Evolutionary conservation across 1,140 invertebrate genomes (phyloP).

Genomic region (Drosophila mauritiana): DNA sequence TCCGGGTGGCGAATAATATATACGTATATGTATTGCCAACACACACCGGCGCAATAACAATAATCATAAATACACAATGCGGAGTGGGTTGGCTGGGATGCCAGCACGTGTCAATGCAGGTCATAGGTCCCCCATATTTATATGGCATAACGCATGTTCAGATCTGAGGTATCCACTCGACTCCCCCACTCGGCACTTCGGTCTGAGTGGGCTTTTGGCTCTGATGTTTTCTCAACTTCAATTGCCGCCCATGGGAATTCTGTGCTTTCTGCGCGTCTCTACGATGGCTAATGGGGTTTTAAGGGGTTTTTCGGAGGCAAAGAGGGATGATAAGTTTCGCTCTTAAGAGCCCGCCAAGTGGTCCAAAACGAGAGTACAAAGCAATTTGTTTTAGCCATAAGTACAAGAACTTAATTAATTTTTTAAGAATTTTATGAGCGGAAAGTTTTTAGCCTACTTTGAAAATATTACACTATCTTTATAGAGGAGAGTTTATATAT

Average conservation of each 20-base stretch:
- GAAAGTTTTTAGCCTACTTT: slow-evolving; percentile 15
- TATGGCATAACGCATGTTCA: slow-evolving; percentile 23
- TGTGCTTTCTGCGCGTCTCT: slow-evolving; percentile 6
- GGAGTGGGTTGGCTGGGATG: slow-evolving; percentile 18
- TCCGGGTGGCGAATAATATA: slow-evolving; percentile 17
- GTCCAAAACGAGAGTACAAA: background rate
- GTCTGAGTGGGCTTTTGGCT: slow-evolving; percentile 29
- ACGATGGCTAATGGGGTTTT: slow-evolving; percentile 37
- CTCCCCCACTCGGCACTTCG: slow-evolving; percentile 25
- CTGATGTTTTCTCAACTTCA: slow-evolving; percentile 25
- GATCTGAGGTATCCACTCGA: slow-evolving; percentile 31
- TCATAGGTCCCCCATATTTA: slow-evolving; percentile 25
- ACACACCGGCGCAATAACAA: slow-evolving; percentile 50
- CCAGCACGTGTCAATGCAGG: slow-evolving; percentile 38
- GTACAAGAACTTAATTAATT: slow-evolving; percentile 1
- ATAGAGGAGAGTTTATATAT: background rate
- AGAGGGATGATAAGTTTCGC: slow-evolving; percentile 5
- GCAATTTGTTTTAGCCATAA: slow-evolving; percentile 13
- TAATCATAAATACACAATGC: slow-evolving; percentile 63
- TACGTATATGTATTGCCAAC: background rate
- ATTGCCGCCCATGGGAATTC: slow-evolving; percentile 15
- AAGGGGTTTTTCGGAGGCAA: background rate
- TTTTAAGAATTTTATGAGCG: background rate
- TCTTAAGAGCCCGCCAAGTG: background rate
- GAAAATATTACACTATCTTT: background rate